A percentile compares a stretch with the other conserved stretches of the same genome.
Conservation (phyloP, 2,113 vertebrate genomes). For the Macrotus californicus region DNA sequence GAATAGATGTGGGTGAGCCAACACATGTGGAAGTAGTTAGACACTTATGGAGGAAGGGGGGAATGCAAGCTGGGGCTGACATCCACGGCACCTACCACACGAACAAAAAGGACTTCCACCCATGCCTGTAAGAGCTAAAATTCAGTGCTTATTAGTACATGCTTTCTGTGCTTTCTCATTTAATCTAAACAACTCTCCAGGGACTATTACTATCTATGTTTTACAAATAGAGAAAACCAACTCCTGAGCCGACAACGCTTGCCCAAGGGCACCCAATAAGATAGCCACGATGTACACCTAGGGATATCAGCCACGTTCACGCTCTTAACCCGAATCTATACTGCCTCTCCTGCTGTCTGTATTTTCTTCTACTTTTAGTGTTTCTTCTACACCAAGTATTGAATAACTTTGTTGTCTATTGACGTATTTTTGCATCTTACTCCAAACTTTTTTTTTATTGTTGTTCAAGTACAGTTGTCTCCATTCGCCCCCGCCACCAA, state of each 20-base stretch:
- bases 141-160: background rate
- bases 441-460: background rate
- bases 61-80: background rate
- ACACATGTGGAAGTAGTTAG: background rate
- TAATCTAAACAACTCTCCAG: background rate
- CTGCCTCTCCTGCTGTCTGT: background rate
- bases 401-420: background rate
- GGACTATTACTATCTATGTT: background rate
- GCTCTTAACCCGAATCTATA: background rate
- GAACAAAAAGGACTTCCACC: background rate
- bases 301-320: background rate
- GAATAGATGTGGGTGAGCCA: background rate
- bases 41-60: background rate
- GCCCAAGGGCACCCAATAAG: background rate
- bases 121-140: background rate
- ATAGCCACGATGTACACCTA: background rate
- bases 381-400: background rate
- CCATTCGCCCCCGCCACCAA: too few relatives aligned
- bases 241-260: background rate
- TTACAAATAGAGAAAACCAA: conserved; percentile 11
- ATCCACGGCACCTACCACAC: background rate
- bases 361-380: background rate
- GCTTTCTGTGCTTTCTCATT: background rate
- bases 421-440: background rate
- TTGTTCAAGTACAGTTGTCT: too few relatives aligned